A percentile compares a stretch with the other conserved stretches of the same genome.
phyloP scores from a whole-genome alignment of 2,113 vertebrate genomes.

The Cebus imitator region DNA sequence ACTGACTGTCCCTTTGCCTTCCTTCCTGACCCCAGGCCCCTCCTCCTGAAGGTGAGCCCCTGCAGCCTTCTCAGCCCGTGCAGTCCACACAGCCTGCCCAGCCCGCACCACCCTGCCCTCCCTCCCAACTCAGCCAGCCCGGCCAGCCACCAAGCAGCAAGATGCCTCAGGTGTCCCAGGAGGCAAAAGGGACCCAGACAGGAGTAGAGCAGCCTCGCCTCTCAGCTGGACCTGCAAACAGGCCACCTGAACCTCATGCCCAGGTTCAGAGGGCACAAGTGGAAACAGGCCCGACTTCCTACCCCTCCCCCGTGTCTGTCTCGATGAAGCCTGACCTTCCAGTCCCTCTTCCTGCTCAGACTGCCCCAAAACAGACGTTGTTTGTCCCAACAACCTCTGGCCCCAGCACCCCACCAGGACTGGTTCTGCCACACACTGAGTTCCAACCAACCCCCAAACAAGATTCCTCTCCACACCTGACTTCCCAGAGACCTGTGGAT shows the following conservation, averaged over 20 bases:
- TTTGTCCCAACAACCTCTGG: conserved; percentile 83
- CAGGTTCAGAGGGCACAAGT: conserved; percentile 88
- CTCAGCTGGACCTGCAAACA: conserved; percentile 81
- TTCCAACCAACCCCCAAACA: conserved; percentile 84
- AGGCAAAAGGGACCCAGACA: conserved; percentile 86
- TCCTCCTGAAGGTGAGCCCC: conserved; percentile 87
- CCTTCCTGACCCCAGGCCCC: conserved; percentile 81
- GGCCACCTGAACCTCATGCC: conserved; percentile 87
- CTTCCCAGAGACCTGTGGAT: conserved; percentile 91
- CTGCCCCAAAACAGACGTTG: conserved; percentile 84
- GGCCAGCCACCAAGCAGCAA: conserved; percentile 86
- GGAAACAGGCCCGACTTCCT: conserved; percentile 91
- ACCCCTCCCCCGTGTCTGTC: conserved; percentile 90
- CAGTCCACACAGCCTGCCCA: conserved; percentile 43
- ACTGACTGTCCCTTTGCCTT: not conserved
- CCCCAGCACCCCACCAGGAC: conserved; percentile 79
- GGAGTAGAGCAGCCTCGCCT: conserved; percentile 86
- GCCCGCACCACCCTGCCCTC: not conserved
- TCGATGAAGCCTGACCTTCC: conserved; percentile 91
- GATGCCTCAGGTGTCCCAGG: conserved; percentile 89
- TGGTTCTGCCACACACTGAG: conserved; percentile 84
- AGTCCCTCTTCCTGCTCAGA: conserved; percentile 79
- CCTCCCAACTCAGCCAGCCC: conserved; percentile 76
- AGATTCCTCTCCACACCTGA: conserved; percentile 83
- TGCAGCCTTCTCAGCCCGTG: conserved; percentile 52